Base-by-base conservation (phyloP, 2,888 invertebrate species). In the Rhamnusium bicolor region DNA sequence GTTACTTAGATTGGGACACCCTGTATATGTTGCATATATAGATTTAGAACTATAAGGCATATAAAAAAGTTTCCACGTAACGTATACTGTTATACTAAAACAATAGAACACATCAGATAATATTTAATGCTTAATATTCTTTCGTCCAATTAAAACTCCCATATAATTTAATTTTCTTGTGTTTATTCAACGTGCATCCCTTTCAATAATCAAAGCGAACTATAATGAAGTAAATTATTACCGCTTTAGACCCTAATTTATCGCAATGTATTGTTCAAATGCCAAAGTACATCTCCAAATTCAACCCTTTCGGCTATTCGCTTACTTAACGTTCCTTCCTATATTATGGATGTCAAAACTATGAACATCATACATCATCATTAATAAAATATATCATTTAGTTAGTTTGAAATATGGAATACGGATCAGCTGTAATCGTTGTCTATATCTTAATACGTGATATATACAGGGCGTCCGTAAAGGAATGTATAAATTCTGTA, bases 181-280 rank as follows among this genome's bases (percentile, higher is more conserved):
- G 66, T 68, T 63, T 67, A 54, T 56, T 70, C 65, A 51, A 18
- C 47, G 58, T 29, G 18, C 49, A 70, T 73, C 72, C 70, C 65
- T 66, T 67, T 72, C 40, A 53, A 40, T 16, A 51, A 47, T 24
- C 24, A 51, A 47, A 66, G 75, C 66, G 70, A 66, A 63, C 70
- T 63, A 71, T 74, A 72, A 75, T 70, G 68, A 75, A 67, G 63
- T 72, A 49, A 72, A 75, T 75, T 75, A 75, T 75, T 72, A 63
- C 72, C 18, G 69, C 71, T 75, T 72, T 70, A 73, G 58, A 71
- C 71, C 75, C 75, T 65, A 71, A 75, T 75, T 69, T 71, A 75
- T 75, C 67, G 68, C 58, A 65, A 71, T 69, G 70, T 72, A 75
- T 75, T 75, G 72, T 75, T 72, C 68, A 56, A 72, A 75, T 56